Evolutionary conservation across 2,113 vertebrate species (phyloP).

Genomic region (Plectropomus leopardus): DNA sequence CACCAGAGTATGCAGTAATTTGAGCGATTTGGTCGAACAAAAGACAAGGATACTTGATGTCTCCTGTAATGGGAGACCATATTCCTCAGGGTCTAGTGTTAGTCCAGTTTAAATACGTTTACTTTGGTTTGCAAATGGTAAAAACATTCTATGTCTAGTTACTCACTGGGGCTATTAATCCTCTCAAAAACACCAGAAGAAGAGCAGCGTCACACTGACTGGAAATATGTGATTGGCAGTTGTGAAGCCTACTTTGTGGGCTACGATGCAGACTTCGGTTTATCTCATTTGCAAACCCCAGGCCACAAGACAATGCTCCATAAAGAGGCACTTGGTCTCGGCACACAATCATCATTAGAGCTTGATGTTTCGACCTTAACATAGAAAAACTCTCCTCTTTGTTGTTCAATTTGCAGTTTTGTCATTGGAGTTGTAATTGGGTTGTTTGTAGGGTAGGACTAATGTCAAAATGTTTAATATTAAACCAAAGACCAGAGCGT

Average conservation of each 20-base stretch:
- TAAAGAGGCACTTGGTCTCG: not conserved
- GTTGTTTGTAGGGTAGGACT: too few relatives aligned
- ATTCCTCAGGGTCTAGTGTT: not conserved
- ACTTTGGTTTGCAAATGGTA: constrained; percentile 52
- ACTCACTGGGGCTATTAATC: constrained; percentile 12
- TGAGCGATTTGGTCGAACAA: constrained; percentile 9
- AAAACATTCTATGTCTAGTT: constrained; percentile 1
- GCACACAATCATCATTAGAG: constrained; percentile 13
- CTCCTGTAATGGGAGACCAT: not conserved
- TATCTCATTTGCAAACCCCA: constrained; percentile 54
- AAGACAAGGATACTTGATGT: not conserved
- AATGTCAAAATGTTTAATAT: too few relatives aligned
- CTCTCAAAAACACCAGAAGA: constrained; percentile 21
- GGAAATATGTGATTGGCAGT: constrained; percentile 55
- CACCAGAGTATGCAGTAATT: constrained; percentile 21
- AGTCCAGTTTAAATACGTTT: constrained; percentile 40
- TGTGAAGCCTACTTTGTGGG: constrained; percentile 32
- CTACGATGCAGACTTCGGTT: constrained; percentile 14
- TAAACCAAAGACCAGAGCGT: too few relatives aligned
- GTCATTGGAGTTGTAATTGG: constrained; percentile 45
- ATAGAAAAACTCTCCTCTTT: not conserved
- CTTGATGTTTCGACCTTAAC: constrained; percentile 27
- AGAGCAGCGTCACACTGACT: constrained; percentile 29
- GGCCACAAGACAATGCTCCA: constrained; percentile 44
- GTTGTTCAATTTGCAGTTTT: constrained; percentile 41